Base-by-base conservation (phyloP, 30 jellyfish, hydroid and myxozoan species). In the Pelagia noctiluca region DNA sequence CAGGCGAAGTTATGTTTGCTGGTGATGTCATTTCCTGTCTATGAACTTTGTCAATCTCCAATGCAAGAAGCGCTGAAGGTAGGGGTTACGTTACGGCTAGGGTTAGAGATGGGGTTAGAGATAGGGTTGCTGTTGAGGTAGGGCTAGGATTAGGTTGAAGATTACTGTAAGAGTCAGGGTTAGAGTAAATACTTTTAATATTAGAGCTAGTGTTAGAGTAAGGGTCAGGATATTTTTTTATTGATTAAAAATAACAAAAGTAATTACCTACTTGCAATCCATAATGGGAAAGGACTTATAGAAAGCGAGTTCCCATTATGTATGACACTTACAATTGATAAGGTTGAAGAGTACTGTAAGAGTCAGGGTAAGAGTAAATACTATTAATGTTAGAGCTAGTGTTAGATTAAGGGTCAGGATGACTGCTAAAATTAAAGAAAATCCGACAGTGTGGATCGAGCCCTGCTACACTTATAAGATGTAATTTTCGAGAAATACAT, bases 1-100 rank as follows among this genome's bases (percentile, higher is more conserved):
- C 69, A 91, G 96, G 96, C 98, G 24, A 91, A 86, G 73, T 86
- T 91, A n/a, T 91, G 98, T 71, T 68, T 91, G 63, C 67, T 91
- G 28, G 95, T 91, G 49, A 64, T 85, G 79, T 91, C 98, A 22
- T 80, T 85, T 42, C 98, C 98, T 1, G 94, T 76, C n/a, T 91
- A 91, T 54, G 98, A 91, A 35, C 30, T 91, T 28, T 91, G 98
- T 81, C 76, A 42, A 10, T 18, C 36, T 22, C 73, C 90, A 16
- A 89, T 83, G 91, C 90, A 75, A 68, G 95, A 76, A 0, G 95
- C 95, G 0, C 21, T 79, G 12, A 81, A 89, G 97, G 97, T 89
- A 47, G 22, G 7, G 2, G 8, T n/a, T 33, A 1, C 42, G 1
- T 76, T 23, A 75, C 33, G 23, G 18, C 35, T 18, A 50, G 24